A percentile compares a stretch with the other conserved stretches of the same genome.
These are phyloP conservation scores for Pteromalus puparum DNA, from an alignment of 1,140 invertebrate genomes.

Conservation along the genomic window DNA sequence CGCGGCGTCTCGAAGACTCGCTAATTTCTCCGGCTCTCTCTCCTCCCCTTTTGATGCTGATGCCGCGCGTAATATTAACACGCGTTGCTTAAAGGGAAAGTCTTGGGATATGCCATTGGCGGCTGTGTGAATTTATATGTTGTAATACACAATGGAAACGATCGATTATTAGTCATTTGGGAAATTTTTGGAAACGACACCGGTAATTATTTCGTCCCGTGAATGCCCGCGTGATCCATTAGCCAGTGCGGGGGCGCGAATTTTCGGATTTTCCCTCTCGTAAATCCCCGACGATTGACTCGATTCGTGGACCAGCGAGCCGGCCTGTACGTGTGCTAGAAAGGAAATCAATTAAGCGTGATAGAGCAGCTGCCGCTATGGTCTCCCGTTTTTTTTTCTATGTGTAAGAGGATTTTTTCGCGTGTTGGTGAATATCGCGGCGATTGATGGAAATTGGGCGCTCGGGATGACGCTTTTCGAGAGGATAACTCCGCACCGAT, in stretches of 20 bases:
- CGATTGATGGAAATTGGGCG: constrained; percentile 42
- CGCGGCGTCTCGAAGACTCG: constrained; percentile 61
- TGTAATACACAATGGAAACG: neutral
- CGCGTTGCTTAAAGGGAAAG: neutral
- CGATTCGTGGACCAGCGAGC: neutral
- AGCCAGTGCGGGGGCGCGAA: neutral
- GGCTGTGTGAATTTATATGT: no score
- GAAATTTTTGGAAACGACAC: neutral
- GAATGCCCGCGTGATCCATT: constrained; percentile 1
- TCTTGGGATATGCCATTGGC: no score
- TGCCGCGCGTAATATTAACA: constrained; percentile 2
- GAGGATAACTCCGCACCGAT: neutral
- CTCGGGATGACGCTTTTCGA: constrained; percentile 6
- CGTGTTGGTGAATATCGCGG: constrained; percentile 14
- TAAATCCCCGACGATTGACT: constrained; percentile 44
- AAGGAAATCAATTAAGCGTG: constrained; percentile 50
- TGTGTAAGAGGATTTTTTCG: neutral
- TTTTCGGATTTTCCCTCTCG: neutral
- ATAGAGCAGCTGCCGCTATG: neutral
- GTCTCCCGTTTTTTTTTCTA: constrained; percentile 6
- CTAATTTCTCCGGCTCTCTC: constrained; percentile 64
- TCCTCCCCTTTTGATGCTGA: neutral
- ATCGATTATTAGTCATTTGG: neutral
- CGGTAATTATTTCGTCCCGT: neutral
- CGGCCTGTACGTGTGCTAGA: neutral